A percentile compares a stretch with the other conserved stretches of the same genome.
phyloP scores from a whole-genome alignment of 2,888 invertebrate genomes.

The Caenorhabditis sp. region DNA sequence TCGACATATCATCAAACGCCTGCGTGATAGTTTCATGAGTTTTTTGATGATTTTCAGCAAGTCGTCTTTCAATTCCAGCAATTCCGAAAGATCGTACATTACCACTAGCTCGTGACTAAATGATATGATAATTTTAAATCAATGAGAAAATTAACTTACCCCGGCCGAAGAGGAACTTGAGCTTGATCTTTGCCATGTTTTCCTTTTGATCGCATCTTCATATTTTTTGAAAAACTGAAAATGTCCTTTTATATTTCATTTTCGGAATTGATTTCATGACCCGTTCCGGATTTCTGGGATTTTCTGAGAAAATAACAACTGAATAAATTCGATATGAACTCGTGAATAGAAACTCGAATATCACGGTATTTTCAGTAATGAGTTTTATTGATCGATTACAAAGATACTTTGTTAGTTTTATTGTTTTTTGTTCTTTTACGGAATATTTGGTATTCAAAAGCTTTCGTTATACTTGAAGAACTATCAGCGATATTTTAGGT shows the following conservation, averaged over 20 bases:
- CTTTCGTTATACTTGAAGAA: no score
- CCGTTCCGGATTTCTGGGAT: no score
- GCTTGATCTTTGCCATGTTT: constrained; percentile 68
- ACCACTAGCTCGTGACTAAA: constrained; percentile 53
- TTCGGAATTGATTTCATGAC: no score
- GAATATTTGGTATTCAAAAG: no score
- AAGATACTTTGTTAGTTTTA: no score
- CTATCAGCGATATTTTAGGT: no score
- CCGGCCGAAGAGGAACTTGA: constrained; percentile 68
- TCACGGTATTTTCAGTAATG: no score
- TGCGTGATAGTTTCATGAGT: constrained; percentile 89
- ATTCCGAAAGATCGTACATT: constrained; percentile 78
- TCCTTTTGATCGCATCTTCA: constrained; percentile 62
- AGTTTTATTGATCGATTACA: no score
- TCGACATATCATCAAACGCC: constrained; percentile 93
- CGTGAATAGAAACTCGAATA: no score
- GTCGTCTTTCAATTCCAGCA: constrained; percentile 90
- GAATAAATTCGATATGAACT: no score
- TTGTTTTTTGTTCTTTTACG: not conserved
- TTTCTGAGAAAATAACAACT: no score
- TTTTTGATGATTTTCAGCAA: constrained; percentile 87
- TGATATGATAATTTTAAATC: constrained; percentile 9
- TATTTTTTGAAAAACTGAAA: constrained; percentile 69
- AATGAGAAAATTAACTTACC: constrained; percentile 32
- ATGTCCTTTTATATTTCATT: not conserved